These are phyloP conservation scores for Pristiophorus japonicus DNA, from an alignment of 2,113 vertebrate species.

Conservation along the genomic window DNA sequence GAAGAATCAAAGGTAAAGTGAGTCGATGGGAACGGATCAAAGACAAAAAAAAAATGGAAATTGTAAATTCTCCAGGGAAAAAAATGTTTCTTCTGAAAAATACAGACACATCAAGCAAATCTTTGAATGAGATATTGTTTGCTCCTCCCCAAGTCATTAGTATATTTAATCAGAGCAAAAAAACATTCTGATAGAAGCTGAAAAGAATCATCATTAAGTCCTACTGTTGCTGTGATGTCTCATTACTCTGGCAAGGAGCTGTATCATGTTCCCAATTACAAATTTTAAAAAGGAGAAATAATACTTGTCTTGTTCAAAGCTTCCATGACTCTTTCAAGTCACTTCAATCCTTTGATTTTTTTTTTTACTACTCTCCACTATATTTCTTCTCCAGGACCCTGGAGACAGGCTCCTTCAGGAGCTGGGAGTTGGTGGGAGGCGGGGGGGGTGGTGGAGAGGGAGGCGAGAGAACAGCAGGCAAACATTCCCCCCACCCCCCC, in stretches of 20 bases:
- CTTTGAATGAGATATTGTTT: slow-evolving; percentile 4
- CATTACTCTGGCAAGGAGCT: slow-evolving; percentile 31
- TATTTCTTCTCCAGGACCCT: not conserved
- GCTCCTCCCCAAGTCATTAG: slow-evolving; percentile 20
- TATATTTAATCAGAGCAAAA: slow-evolving; percentile 25
- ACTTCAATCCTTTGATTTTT: not conserved
- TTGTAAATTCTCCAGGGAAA: not conserved
- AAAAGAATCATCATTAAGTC: slow-evolving; percentile 9
- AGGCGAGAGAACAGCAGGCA: not conserved
- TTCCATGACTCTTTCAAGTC: not conserved
- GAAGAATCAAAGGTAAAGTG: not conserved
- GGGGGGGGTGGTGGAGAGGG: too few relatives aligned
- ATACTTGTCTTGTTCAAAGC: not conserved
- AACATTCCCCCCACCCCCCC: not conserved
- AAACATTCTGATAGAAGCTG: slow-evolving; percentile 24
- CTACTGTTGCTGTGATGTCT: slow-evolving; percentile 16
- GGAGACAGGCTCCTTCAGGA: not conserved
- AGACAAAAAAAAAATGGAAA: not conserved
- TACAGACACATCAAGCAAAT: slow-evolving; percentile 24
- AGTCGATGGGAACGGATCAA: not conserved
- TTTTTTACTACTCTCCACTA: not conserved
- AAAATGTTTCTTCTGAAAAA: not conserved
- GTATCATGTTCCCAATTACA: slow-evolving; percentile 32
- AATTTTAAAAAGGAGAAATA: not conserved
- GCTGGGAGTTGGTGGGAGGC: too few relatives aligned